Evolutionary conservation across 2,797 vertebrate species (phyloP).

Genomic region (Leptoclinus maculatus): DNA sequence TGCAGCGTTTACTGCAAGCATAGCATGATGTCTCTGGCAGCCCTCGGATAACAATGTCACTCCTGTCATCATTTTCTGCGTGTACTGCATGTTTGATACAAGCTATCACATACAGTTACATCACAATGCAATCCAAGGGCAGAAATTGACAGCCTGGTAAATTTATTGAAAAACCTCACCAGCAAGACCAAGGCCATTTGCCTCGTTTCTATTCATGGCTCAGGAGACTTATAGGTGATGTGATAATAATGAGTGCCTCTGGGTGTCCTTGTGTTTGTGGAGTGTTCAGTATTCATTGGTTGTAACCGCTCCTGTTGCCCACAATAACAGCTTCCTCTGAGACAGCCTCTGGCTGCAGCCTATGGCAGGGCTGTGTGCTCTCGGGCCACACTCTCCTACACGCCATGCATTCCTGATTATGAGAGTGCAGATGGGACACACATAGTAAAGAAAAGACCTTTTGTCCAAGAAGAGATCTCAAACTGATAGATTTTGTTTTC

Average conservation of each 20-base stretch:
- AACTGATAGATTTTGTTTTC: not conserved
- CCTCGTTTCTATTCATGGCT: slow-evolving; percentile 43
- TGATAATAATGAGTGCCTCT: slow-evolving; percentile 54
- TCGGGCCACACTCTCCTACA: slow-evolving; percentile 30
- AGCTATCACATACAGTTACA: slow-evolving; percentile 20
- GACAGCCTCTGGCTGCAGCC: slow-evolving; percentile 57
- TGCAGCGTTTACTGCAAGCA: slow-evolving; percentile 3
- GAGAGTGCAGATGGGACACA: slow-evolving; percentile 7
- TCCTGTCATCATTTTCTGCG: slow-evolving; percentile 15
- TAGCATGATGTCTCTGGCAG: slow-evolving; percentile 58
- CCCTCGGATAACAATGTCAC: slow-evolving; percentile 49
- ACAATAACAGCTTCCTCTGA: slow-evolving; percentile 58
- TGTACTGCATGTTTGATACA: slow-evolving; percentile 14
- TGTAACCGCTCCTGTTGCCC: slow-evolving; percentile 44
- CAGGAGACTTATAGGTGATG: slow-evolving; percentile 47
- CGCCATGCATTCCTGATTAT: slow-evolving; percentile 40
- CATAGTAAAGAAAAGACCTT: not conserved
- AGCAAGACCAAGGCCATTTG: slow-evolving; percentile 25
- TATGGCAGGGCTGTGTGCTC: slow-evolving; percentile 41
- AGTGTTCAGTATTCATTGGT: slow-evolving; percentile 61
- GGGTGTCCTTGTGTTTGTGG: slow-evolving; percentile 36
- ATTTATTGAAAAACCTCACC: slow-evolving; percentile 44
- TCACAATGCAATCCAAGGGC: slow-evolving; percentile 17
- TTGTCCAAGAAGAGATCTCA: not conserved
- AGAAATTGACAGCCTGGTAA: slow-evolving; percentile 39